Evolutionary conservation across 2,888 invertebrate species (phyloP).

Genomic region (Eupithecia vulgata): DNA sequence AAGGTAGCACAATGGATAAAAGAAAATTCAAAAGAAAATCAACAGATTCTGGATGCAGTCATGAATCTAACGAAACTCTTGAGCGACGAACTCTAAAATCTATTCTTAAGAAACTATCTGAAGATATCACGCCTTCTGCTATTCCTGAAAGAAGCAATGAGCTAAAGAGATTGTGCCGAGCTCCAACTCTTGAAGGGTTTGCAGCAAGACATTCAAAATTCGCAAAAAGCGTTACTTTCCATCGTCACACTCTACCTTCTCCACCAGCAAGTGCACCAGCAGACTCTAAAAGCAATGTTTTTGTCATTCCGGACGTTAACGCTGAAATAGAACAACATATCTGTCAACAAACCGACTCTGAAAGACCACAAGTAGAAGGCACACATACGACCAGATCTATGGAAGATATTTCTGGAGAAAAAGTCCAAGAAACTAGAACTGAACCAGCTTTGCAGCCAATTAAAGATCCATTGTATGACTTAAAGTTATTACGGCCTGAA

Average conservation of each 20-base stretch:
- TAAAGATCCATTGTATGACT: conserved; percentile 66
- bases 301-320: conserved; percentile 67
- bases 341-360: conserved; percentile 49
- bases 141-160: conserved; percentile 83
- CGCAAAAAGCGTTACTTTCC: conserved; percentile 94
- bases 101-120: conserved; percentile 92
- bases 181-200: conserved; percentile 94
- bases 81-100: conserved; percentile 93
- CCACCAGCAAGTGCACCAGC: conserved; percentile 85
- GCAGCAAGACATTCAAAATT: conserved; percentile 94
- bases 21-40: conserved; percentile 78
- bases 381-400: conserved; percentile 54
- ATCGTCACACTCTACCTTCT: conserved; percentile 92
- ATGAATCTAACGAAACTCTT: conserved; percentile 90
- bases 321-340: conserved; percentile 49
- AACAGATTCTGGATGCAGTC: conserved; percentile 67
- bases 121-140: conserved; percentile 83
- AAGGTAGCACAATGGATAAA: conserved; percentile 90
- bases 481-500: conserved; percentile 76
- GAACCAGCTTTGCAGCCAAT: conserved; percentile 65
- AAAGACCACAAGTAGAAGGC: conserved; percentile 46
- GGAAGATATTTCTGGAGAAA: conserved; percentile 48
- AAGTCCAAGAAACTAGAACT: conserved; percentile 57
- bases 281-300: conserved; percentile 65
- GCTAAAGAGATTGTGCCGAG: conserved; percentile 88